Conservation (phyloP, 2,888 invertebrate genomes). For the Osmoderma eremita region DNA sequence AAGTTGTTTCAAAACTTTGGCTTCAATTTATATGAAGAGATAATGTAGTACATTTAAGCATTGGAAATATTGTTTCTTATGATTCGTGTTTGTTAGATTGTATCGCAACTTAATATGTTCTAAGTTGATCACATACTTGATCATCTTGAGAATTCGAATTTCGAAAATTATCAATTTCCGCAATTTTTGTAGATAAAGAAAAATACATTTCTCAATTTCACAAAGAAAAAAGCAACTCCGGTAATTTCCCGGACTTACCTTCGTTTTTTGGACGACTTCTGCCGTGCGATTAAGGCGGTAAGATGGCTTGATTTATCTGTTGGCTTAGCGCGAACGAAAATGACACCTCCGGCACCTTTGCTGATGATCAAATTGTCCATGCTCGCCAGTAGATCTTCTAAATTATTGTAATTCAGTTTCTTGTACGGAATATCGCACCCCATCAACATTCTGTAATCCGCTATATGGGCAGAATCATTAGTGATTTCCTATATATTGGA, state of each 20-base stretch:
- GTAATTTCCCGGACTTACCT: constrained; percentile 32
- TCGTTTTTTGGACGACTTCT: constrained; percentile 54
- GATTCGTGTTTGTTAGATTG: no score
- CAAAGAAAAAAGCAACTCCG: background rate
- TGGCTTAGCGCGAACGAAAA: constrained; percentile 68
- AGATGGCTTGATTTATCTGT: constrained; percentile 72
- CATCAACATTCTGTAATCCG: constrained; percentile 72
- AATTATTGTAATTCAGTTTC: constrained; percentile 68
- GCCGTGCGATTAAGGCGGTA: constrained; percentile 61
- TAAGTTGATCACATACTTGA: no score
- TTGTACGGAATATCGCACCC: constrained; percentile 72
- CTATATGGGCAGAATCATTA: constrained; percentile 57
- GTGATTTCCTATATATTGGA: background rate
- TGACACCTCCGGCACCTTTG: constrained; percentile 65
- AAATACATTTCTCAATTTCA: no score
- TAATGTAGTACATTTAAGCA: no score
- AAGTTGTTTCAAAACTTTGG: no score
- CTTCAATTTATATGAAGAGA: no score
- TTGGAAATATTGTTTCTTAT: no score
- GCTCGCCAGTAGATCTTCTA: constrained; percentile 70
- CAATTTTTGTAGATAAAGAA: no score
- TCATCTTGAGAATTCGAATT: no score
- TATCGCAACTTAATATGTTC: no score
- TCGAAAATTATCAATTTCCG: no score
- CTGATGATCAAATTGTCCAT: constrained; percentile 69